A percentile compares a stretch with the other conserved stretches of the same genome.
These are phyloP conservation scores for Laupala kohalensis DNA, from an alignment of 1,140 invertebrate species.

Conservation along the genomic window DNA sequence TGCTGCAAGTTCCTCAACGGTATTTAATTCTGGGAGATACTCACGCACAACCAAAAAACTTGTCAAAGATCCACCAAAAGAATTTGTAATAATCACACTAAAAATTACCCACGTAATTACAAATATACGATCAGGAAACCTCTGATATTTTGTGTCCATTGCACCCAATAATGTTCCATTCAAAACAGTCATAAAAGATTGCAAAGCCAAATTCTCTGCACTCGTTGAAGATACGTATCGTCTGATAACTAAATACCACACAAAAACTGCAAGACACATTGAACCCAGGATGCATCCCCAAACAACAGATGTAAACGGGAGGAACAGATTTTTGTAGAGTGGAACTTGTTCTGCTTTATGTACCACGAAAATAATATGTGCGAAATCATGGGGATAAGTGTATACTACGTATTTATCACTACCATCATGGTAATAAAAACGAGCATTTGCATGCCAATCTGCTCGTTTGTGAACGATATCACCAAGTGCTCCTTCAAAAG, in stretches of 20 bases:
- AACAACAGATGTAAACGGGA: background rate
- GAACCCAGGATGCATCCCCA: background rate
- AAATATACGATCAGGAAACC: background rate
- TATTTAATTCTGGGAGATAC: background rate
- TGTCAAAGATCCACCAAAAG: background rate
- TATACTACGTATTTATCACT: background rate
- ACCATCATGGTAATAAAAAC: background rate
- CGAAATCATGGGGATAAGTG: background rate
- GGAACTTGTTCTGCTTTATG: background rate
- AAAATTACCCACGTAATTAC: background rate
- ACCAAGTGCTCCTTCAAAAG: background rate
- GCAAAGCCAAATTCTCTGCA: background rate
- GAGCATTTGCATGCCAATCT: background rate
- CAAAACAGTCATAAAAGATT: background rate
- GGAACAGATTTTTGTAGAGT: background rate
- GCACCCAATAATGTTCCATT: background rate
- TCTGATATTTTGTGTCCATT: background rate
- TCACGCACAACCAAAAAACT: background rate
- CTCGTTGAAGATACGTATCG: background rate
- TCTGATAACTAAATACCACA: background rate
- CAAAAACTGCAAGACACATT: background rate
- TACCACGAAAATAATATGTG: background rate
- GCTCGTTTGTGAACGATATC: background rate
- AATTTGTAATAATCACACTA: background rate
- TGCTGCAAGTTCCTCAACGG: slow-evolving; percentile 21